A percentile compares a stretch with the other conserved stretches of the same genome.
Evolutionary conservation across 1,140 invertebrate species (phyloP).

Genomic region (Drosophila micromelanica): DNA sequence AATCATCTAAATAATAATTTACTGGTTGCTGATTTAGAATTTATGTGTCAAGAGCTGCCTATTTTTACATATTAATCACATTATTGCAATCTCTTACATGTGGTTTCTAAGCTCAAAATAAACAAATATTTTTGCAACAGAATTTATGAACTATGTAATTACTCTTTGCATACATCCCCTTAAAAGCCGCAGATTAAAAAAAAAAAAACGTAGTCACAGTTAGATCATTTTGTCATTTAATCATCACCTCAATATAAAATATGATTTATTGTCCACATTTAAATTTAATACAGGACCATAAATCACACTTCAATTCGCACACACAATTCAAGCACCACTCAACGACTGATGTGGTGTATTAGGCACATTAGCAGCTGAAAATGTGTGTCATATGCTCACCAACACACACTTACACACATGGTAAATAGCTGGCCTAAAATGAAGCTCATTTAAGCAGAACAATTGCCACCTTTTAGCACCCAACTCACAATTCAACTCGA

Average conservation of each 20-base stretch:
- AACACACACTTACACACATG: conserved; percentile 32
- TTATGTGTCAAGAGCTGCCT: too few relatives aligned
- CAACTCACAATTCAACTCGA: neutral
- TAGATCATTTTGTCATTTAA: too few relatives aligned
- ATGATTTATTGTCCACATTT: conserved; percentile 13
- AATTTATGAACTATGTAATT: too few relatives aligned
- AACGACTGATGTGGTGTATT: conserved; percentile 11
- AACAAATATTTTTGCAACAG: too few relatives aligned
- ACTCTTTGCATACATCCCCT: too few relatives aligned
- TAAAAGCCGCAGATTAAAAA: too few relatives aligned
- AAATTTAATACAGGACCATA: conserved; percentile 1
- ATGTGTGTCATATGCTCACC: conserved; percentile 32
- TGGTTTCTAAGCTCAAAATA: too few relatives aligned
- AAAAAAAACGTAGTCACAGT: too few relatives aligned
- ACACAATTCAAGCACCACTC: conserved; percentile 29
- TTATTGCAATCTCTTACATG: too few relatives aligned
- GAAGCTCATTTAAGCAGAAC: conserved; percentile 69
- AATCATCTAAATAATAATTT: too few relatives aligned
- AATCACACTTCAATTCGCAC: conserved; percentile 27
- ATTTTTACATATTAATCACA: too few relatives aligned
- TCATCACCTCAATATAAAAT: neutral
- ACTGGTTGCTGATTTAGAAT: too few relatives aligned
- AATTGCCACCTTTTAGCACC: conserved; percentile 41
- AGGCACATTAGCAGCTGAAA: conserved; percentile 21
- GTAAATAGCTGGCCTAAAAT: conserved; percentile 45